Percentiles rank a stretch among this genome's conserved stretches.
phyloP scores from a whole-genome alignment of 2,888 invertebrate species.

The Caenorhabditis virilis region DNA sequence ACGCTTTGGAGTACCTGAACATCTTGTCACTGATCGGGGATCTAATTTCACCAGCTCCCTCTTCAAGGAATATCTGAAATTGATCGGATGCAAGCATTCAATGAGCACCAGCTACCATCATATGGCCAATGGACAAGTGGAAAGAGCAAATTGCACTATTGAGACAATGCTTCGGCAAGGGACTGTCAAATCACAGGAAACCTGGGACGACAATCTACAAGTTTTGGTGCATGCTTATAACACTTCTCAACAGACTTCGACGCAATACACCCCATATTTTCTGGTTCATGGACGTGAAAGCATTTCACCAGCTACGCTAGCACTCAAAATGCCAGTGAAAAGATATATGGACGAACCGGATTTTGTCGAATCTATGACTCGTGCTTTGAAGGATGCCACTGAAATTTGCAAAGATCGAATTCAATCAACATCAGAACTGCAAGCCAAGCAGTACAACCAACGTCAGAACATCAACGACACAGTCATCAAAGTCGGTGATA shows the following conservation, averaged over 20 bases:
- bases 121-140: conserved; percentile 32
- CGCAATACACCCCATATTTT: conserved; percentile 17
- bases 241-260: conserved; percentile 10
- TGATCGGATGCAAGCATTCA: not conserved
- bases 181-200: conserved; percentile 2
- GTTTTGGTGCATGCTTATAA: conserved; percentile 25
- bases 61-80: conserved; percentile 1
- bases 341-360: too few relatives aligned
- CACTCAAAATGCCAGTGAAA: too few relatives aligned
- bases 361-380: too few relatives aligned
- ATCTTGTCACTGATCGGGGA: conserved; percentile 13
- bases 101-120: conserved; percentile 26
- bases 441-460: too few relatives aligned
- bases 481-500: too few relatives aligned
- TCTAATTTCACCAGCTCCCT: conserved; percentile 4
- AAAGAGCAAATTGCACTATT: conserved; percentile 26
- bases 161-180: conserved; percentile 14
- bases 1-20: conserved; percentile 9
- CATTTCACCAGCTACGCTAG: too few relatives aligned
- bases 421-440: too few relatives aligned
- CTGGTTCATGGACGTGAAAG: too few relatives aligned
- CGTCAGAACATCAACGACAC: too few relatives aligned
- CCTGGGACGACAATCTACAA: conserved; percentile 33
- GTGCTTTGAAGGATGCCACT: too few relatives aligned
- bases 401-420: too few relatives aligned